Evolutionary conservation across 1,140 invertebrate species (phyloP).

Genomic region (Leguminivora glycinivorella): DNA sequence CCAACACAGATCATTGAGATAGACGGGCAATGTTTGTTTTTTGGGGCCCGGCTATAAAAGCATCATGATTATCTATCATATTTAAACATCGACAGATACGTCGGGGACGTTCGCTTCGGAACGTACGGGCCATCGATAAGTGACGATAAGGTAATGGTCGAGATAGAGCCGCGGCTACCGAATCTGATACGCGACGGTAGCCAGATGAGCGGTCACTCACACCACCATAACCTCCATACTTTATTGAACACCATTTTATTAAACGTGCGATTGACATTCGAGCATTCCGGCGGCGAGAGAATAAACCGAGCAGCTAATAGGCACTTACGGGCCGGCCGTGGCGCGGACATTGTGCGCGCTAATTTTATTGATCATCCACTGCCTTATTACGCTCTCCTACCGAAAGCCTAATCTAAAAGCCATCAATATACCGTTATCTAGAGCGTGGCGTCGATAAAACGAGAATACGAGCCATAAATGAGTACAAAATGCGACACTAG

Average conservation of each 20-base stretch:
- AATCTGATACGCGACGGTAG: constrained; percentile 63
- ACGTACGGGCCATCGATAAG: constrained; percentile 47
- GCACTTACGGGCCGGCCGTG: constrained; percentile 3
- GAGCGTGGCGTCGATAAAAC: constrained; percentile 53
- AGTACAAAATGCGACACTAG: constrained; percentile 50
- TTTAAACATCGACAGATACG: constrained; percentile 66
- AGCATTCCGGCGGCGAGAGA: constrained; percentile 30
- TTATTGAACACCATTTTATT: constrained; percentile 58
- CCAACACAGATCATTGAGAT: constrained; percentile 49
- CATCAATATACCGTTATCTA: constrained; percentile 64
- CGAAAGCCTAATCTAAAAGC: constrained; percentile 57
- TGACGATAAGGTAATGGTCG: constrained; percentile 69
- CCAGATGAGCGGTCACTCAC: constrained; percentile 41
- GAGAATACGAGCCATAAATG: constrained; percentile 65
- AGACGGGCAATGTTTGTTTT: constrained; percentile 47
- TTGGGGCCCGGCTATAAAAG: constrained; percentile 52
- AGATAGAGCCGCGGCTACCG: constrained; percentile 58
- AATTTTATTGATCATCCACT: constrained; percentile 54
- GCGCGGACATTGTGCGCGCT: constrained; percentile 35
- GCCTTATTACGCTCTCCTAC: constrained; percentile 43
- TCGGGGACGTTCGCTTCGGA: constrained; percentile 43
- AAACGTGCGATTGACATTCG: constrained; percentile 46
- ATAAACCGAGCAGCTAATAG: constrained; percentile 22
- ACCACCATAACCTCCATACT: constrained; percentile 42
- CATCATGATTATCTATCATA: constrained; percentile 51